Percentiles rank a stretch among this genome's conserved stretches.
These are phyloP conservation scores for Pristionchus arcanus DNA, from an alignment of 2,888 invertebrate genomes.

Conservation along the genomic window DNA sequence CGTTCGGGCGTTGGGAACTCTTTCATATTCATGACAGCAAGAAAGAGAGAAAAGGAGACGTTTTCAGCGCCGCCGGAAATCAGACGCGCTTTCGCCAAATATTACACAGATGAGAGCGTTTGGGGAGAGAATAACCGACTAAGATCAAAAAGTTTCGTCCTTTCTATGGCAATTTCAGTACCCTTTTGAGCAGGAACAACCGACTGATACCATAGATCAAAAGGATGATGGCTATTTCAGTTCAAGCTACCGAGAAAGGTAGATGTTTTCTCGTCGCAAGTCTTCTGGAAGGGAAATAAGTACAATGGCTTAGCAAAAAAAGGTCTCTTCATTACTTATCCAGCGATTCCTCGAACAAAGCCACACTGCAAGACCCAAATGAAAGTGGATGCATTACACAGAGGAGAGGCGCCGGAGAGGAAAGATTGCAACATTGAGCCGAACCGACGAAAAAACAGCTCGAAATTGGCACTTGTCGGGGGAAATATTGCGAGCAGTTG, in stretches of 20 bases:
- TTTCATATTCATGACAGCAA: constrained; percentile 19
- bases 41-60: not conserved
- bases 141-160: not conserved
- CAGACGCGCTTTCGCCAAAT: not conserved
- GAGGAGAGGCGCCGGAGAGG: not conserved
- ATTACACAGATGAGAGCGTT: not conserved
- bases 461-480: not conserved
- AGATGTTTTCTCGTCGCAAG: too few relatives aligned
- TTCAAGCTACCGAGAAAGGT: too few relatives aligned
- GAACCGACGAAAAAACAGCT: not conserved
- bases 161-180: too few relatives aligned
- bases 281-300: too few relatives aligned
- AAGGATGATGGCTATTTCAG: too few relatives aligned
- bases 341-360: not conserved
- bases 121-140: not conserved
- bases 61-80: not conserved
- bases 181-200: too few relatives aligned
- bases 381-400: not conserved
- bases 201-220: too few relatives aligned
- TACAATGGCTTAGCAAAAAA: too few relatives aligned
- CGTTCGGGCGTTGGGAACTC: not conserved
- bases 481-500: not conserved
- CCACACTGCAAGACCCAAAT: not conserved
- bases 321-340: too few relatives aligned
- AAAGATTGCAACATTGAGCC: not conserved